Base-by-base conservation (phyloP, 2,888 invertebrate genomes). In the Drosophila subsilvestris region DNA sequence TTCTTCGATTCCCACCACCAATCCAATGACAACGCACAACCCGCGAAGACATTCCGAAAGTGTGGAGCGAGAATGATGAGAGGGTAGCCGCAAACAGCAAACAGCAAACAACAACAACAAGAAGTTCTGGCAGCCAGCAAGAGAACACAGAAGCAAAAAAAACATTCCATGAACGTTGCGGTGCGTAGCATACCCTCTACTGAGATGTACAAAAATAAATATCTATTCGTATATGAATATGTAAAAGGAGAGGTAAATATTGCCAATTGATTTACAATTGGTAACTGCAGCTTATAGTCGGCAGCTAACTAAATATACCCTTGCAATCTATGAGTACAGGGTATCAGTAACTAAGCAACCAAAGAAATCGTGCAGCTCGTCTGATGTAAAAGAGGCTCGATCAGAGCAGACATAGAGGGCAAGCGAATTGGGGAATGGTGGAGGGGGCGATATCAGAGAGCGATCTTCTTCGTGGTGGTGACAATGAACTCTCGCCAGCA, bases 401-500 rank as follows among this genome's bases (percentile, higher is more conserved):
- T 69, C 78, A 74, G 63, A 53, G 74, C 49, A 42, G 43, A 47
- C 25, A 29, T 43, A 63, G 22, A 37, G 29, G 22, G 48, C 32
- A 37, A 48, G 45, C 45, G 54, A 63, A 70, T 32, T 68, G 44
- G 43, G 43, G 50, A 37, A 27, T 54, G 44, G 45, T 44, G 62
- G 54, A 51, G 29, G 48, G 48, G 59, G 43, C 43, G 51, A 56
- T 56, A 59, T 42, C 51, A 12, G 62, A 37, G 45, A 29, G 45
- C 50, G 25, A 37, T 37, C 20, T 22, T 20, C 51, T 12, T 54
- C 44, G 57, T 49, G 76, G 57, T 49, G 76, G 67, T 75, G 88
- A 86, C 88, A 83, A 88, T 84, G 84, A 88, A 88, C 84, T 63
- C 86, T 51, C 70, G 71, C 53, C 54, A 71, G 42, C 47, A 70